Percentiles rank a stretch among this genome's conserved stretches.
Evolutionary conservation across 2,797 vertebrate genomes (phyloP).

Genomic region (Psittacula derbiana): DNA sequence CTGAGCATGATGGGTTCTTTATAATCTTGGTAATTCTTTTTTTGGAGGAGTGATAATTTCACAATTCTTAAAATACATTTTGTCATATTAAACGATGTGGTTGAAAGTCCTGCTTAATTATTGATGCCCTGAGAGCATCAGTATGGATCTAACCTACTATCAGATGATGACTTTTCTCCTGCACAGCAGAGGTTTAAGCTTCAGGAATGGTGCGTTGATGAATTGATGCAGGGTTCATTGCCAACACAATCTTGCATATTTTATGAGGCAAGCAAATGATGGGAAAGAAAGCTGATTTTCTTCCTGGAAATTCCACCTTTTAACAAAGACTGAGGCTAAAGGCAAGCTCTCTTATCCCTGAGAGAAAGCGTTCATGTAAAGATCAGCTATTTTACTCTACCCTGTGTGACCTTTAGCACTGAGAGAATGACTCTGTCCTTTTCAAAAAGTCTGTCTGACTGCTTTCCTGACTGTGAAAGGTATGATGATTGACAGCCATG

Average conservation of each 20-base stretch:
- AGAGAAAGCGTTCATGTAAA: not conserved
- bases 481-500: not conserved
- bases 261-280: slow-evolving; percentile 48
- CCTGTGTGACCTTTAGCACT: not conserved
- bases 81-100: slow-evolving; percentile 50
- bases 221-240: slow-evolving; percentile 12
- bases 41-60: slow-evolving; percentile 27
- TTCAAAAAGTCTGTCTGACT: not conserved
- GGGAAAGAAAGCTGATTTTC: slow-evolving; percentile 6
- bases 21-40: slow-evolving; percentile 28
- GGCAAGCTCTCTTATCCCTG: not conserved
- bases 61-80: slow-evolving; percentile 46
- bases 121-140: slow-evolving; percentile 38
- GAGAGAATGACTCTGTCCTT: not conserved
- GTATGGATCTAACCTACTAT: slow-evolving; percentile 22
- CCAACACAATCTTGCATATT: slow-evolving; percentile 49
- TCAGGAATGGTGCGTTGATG: not conserved
- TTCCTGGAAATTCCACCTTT: slow-evolving; percentile 21
- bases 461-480: not conserved
- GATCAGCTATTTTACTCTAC: not conserved
- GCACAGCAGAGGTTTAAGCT: not conserved
- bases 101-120: slow-evolving; percentile 66
- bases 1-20: slow-evolving; percentile 37
- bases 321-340: not conserved
- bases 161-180: not conserved